A percentile compares a stretch with the other conserved stretches of the same genome.
These are phyloP conservation scores for Pristiophorus japonicus DNA, from an alignment of 2,113 vertebrate species.

Conservation along the genomic window DNA sequence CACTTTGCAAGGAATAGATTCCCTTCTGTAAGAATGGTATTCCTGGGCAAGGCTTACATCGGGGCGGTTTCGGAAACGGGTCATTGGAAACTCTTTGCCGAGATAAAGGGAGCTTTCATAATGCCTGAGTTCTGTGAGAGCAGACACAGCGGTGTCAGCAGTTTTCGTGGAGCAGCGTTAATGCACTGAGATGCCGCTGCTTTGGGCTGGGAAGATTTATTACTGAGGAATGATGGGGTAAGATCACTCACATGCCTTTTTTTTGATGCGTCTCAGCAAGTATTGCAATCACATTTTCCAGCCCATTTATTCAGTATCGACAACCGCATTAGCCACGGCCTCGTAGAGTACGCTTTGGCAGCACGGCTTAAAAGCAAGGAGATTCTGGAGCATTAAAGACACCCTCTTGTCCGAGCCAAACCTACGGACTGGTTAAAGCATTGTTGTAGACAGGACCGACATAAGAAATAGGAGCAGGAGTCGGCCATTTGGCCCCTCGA, in stretches of 20 bases:
- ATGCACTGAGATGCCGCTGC: background rate
- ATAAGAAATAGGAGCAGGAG: too few relatives aligned
- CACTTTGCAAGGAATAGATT: background rate
- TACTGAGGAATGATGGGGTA: conserved; percentile 1
- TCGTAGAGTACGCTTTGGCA: background rate
- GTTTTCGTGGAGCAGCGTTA: background rate
- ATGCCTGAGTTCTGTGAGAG: too few relatives aligned
- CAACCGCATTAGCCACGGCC: background rate
- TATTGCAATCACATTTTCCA: background rate
- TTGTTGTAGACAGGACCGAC: background rate
- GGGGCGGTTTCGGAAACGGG: background rate
- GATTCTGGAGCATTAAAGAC: too few relatives aligned
- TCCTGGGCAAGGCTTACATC: background rate
- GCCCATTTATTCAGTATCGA: conserved; percentile 2
- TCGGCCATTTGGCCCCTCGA: too few relatives aligned
- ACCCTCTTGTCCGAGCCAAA: background rate
- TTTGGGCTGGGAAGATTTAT: background rate
- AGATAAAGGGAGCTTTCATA: background rate
- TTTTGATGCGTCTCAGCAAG: conserved; percentile 15
- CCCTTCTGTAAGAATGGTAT: background rate
- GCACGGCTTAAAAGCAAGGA: background rate
- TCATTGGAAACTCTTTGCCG: background rate
- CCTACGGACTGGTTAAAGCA: background rate
- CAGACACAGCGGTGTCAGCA: background rate
- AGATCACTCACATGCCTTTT: conserved; percentile 16